Evolutionary conservation across 2,113 vertebrate genomes (phyloP).

Genomic region (Barbus barbus): DNA sequence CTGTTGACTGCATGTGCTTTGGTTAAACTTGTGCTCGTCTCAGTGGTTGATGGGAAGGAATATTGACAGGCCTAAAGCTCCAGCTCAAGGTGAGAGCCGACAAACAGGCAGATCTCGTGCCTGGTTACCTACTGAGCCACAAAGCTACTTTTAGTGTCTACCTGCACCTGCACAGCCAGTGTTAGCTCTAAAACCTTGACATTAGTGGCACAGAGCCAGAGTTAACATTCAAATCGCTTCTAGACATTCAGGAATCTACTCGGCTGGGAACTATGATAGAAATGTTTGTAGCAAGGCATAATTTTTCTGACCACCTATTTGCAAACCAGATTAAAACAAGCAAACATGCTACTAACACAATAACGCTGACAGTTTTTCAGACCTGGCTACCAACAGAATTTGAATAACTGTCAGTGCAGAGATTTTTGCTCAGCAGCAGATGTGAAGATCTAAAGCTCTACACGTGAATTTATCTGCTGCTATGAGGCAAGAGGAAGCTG

Average conservation of each 20-base stretch:
- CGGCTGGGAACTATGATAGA: background rate
- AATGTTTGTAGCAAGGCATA: background rate
- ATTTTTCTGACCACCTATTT: background rate
- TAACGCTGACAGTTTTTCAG: background rate
- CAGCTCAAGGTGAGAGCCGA: constrained; percentile 10
- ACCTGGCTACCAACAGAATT: no score
- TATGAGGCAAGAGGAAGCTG: background rate
- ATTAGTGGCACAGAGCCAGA: constrained; percentile 29
- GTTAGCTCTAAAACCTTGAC: constrained; percentile 18
- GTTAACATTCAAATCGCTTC: background rate
- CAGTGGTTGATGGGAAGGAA: background rate
- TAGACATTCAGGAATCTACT: background rate
- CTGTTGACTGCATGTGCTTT: background rate
- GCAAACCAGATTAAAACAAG: background rate
- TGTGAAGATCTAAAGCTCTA: no score
- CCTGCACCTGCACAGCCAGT: constrained; percentile 21
- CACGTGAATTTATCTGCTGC: no score
- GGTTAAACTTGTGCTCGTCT: background rate
- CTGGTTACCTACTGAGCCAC: constrained; percentile 38
- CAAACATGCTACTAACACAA: background rate
- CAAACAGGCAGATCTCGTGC: constrained; percentile 21
- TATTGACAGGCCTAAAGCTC: background rate
- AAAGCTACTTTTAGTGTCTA: constrained; percentile 39
- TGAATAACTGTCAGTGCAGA: no score
- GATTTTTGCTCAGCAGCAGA: no score